Evolutionary conservation across 2,888 invertebrate genomes (phyloP), one percentile per base, ranked within the genome.

Genomic region (Torymus tubicola): DNA sequence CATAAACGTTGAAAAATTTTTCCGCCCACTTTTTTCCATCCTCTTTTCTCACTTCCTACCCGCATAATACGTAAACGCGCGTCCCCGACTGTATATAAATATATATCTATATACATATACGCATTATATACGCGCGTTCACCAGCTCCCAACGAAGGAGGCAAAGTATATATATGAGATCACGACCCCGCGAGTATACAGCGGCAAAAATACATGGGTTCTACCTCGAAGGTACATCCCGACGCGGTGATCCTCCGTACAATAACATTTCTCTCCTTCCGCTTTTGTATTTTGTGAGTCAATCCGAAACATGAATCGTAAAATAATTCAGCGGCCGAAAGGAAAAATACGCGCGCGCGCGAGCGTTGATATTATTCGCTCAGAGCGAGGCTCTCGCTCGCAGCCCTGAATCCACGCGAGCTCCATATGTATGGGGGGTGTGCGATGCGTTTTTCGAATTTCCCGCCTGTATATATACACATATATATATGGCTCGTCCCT

Each of bases 281-380:
- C 88, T 89, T 89, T 90, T 89, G 87, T 89, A 87, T 88, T 90
- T 90, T 90, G 90, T 90, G 87, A 90, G 90, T 90, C 90, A 90
- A 90, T 90, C 87, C 87, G 87, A 90, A 90, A 90, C 90, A 90
- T 90, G 90, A 90, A 90, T 89, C 89, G 89, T 89, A 90, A 88
- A 90, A 90, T 90, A 90, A 90, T 90, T 90, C 89, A 89, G 86
- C 86, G 84, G 84, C 86, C 86, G 86, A 87, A 88, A 89, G 87
- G 87, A 89, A 89, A 86, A 90, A 89, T 87, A 90, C 87, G 57
- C 72, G 52, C 85, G 83, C 83, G 83, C 85, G 55, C 50, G 83
- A 85, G 55, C 50, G 58, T 42, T 63, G 73, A 76, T 74, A 80
- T 82, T 74, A 82, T 77, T 80, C 74, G 69, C 60, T 75, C 61